Base-by-base conservation (phyloP, 1,140 invertebrate genomes). In the Nebria ingens region DNA sequence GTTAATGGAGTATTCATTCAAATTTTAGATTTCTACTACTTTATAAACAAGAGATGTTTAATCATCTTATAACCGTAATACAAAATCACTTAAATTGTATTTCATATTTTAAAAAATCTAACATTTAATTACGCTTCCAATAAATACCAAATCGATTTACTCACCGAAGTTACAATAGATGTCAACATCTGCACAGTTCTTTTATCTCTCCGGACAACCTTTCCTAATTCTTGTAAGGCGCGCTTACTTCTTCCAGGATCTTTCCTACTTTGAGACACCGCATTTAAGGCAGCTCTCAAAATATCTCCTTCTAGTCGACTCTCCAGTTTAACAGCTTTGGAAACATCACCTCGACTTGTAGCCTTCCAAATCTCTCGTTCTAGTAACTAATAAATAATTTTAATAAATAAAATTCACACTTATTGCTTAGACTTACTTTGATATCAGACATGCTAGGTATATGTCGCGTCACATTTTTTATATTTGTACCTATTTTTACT, bases 361-460 rank as follows among this genome's bases (percentile, higher is more conserved):
- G 25, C 25, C n/a, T 34, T 34, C 25, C 25, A 34, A 9, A 34
- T 34, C n/a, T 34, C 25, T 34, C 25, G 6, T 34, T 34, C 25
- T n/a, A 34, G n/a, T 34, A 34, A 34, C 25, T 34, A 34, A 34
- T n/a, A n/a, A 34, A 34, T 34, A 34, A n/a, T 34, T 34, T 34
- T 34, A 34, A 9, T 9, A 9, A 34, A 9, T 34, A 34, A 34
- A 9, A 34, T 34, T n/a, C n/a, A 34, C 25, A 6, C 25, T 34
- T 34, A 6, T 34, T 34, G 6, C 25, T n/a, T 9, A 34, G n/a
- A 9, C 25, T 34, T 34, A 34, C 25, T n/a, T 34, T 34, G 25
- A 34, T 34, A 34, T 34, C 25, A 6, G 25, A 34, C 6, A 34
- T 34, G n/a, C 6, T 34, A 6, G 25, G 25, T 34, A n/a, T n/a